phyloP scores from a whole-genome alignment of 2,797 vertebrate genomes.

The Florisuga fusca region DNA sequence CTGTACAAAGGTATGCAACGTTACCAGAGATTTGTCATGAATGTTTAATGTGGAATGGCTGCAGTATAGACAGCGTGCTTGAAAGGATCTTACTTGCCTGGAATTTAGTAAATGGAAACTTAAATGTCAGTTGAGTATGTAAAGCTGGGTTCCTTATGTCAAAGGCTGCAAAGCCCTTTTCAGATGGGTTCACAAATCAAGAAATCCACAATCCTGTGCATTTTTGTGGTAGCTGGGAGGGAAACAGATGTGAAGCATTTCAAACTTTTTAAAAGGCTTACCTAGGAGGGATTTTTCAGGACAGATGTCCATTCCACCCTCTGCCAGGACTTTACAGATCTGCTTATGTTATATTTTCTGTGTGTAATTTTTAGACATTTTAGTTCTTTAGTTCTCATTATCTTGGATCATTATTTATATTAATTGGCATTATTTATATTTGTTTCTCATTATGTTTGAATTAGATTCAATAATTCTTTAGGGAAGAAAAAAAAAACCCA shows the following conservation, averaged over 20 bases:
- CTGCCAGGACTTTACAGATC: not conserved
- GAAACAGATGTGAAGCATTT: not conserved
- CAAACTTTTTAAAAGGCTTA: not conserved
- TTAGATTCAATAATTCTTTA: not conserved
- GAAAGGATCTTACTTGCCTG: not conserved
- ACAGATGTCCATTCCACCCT: not conserved
- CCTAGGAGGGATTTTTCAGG: not conserved
- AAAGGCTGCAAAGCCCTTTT: not conserved
- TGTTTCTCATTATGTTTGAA: not conserved
- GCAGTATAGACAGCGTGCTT: not conserved
- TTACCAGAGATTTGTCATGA: not conserved
- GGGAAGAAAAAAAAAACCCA: not conserved
- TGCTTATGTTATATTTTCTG: not conserved
- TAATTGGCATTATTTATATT: no score
- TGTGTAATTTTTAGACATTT: not conserved
- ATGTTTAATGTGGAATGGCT: not conserved
- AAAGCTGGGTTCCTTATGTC: not conserved
- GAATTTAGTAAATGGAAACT: not conserved
- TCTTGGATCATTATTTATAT: not conserved
- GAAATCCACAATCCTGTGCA: not conserved
- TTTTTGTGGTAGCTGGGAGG: not conserved
- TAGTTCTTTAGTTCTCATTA: not conserved
- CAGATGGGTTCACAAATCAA: not conserved
- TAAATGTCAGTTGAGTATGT: not conserved
- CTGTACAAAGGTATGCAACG: not conserved